phyloP scores from a whole-genome alignment of 1,140 invertebrate species.

The Bombus cullumanus region DNA sequence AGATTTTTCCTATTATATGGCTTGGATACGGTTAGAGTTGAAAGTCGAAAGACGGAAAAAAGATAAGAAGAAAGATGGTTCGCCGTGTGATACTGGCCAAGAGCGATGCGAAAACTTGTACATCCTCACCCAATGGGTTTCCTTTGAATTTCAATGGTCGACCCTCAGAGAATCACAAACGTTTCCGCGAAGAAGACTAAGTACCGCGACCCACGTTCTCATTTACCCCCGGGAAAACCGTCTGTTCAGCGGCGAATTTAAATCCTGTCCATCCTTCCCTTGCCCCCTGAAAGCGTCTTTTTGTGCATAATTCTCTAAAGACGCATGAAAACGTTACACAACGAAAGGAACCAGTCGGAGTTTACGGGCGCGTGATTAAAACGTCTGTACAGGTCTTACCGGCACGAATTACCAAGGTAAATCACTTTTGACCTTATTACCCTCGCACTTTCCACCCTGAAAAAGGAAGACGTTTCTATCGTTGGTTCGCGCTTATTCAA shows the following conservation, averaged over 20 bases:
- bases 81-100: conserved; percentile 3
- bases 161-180: conserved; percentile 54
- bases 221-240: conserved; percentile 25
- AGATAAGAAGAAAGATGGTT: conserved; percentile 24
- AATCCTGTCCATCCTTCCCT: background rate
- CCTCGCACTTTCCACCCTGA: background rate
- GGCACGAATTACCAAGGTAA: conserved; percentile 20
- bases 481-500: conserved; percentile 1
- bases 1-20: too few relatives aligned
- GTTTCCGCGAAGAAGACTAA: conserved; percentile 41
- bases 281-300: background rate
- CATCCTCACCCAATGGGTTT: conserved; percentile 12
- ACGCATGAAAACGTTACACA: conserved; percentile 19
- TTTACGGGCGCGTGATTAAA: conserved; percentile 27
- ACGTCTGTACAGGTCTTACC: background rate
- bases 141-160: conserved; percentile 62
- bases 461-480: background rate
- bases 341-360: background rate
- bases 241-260: conserved; percentile 31
- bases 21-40: background rate
- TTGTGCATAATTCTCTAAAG: conserved; percentile 14
- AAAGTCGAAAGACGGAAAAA: conserved; percentile 20
- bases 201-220: conserved; percentile 47
- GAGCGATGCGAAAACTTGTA: conserved; percentile 45
- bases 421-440: conserved; percentile 24